Evolutionary conservation across 2,888 invertebrate species (phyloP).

Genomic region (Pristionchus exspectatus): DNA sequence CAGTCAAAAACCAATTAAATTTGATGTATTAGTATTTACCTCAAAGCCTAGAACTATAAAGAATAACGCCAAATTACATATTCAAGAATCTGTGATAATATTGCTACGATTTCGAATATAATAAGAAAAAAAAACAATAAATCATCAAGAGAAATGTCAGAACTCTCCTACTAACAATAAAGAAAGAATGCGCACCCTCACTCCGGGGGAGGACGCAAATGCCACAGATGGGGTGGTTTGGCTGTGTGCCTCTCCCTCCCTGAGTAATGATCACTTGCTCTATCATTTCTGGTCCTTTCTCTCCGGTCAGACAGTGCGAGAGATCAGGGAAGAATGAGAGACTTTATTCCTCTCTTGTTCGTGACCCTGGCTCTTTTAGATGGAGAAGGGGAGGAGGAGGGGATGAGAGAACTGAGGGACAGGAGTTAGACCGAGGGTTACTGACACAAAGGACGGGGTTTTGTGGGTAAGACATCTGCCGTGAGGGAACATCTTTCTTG

Average conservation of each 20-base stretch:
- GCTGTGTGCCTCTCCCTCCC: constrained; percentile 3
- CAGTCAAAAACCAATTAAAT: neutral
- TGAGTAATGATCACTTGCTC: neutral
- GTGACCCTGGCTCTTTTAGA: constrained; percentile 8
- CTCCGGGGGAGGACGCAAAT: constrained; percentile 15
- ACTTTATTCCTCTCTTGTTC: neutral
- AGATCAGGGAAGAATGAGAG: neutral
- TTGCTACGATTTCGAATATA: no score
- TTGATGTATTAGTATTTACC: neutral
- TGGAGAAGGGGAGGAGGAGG: neutral
- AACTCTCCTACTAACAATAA: neutral
- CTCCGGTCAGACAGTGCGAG: neutral
- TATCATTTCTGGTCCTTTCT: neutral
- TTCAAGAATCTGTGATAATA: no score
- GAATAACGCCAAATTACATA: no score
- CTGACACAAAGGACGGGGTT: neutral
- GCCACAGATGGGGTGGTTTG: constrained; percentile 20
- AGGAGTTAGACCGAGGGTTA: constrained; percentile 24
- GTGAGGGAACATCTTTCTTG: neutral
- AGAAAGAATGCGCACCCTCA: neutral
- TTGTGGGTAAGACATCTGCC: neutral
- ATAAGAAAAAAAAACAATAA: no score
- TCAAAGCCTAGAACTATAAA: no score
- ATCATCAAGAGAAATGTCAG: no score
- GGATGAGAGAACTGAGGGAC: constrained; percentile 1